phyloP scores from a whole-genome alignment of 1,140 invertebrate species.

The Cydia pomonella region DNA sequence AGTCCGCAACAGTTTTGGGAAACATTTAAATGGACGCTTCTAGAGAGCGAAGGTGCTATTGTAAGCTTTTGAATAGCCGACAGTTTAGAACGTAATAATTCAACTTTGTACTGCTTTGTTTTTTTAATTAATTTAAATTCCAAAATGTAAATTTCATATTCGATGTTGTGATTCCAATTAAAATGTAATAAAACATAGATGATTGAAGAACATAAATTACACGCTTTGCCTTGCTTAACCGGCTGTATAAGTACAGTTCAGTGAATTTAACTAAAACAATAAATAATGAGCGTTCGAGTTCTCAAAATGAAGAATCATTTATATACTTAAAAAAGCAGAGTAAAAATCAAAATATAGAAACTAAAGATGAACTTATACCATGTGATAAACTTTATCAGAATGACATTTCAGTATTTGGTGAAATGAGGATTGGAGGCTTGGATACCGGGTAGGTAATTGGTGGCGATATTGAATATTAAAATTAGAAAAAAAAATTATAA shows the following conservation, averaged over 20 bases:
- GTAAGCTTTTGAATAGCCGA: slow-evolving; percentile 48
- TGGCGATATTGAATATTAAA: no score
- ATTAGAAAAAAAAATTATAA: no score
- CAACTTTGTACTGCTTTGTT: slow-evolving; percentile 41
- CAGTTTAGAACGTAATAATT: slow-evolving; percentile 36
- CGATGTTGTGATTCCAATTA: background rate
- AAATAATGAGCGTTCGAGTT: background rate
- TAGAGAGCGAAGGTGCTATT: slow-evolving; percentile 38
- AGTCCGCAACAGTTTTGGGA: slow-evolving; percentile 54
- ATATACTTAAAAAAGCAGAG: no score
- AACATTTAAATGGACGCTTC: slow-evolving; percentile 54
- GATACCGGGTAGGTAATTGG: no score
- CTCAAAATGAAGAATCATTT: no score
- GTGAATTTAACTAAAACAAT: background rate
- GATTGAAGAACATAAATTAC: background rate
- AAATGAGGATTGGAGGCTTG: no score
- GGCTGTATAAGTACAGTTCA: slow-evolving; percentile 2
- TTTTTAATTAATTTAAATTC: slow-evolving; percentile 40
- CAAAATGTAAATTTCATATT: background rate
- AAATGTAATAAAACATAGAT: background rate
- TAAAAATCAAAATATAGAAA: no score
- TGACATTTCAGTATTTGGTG: no score
- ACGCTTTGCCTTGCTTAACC: background rate
- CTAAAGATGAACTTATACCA: no score
- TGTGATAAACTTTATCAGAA: no score